These are phyloP conservation scores for Portevinia maculata DNA, from an alignment of 2,888 invertebrate species.

Conservation along the genomic window DNA sequence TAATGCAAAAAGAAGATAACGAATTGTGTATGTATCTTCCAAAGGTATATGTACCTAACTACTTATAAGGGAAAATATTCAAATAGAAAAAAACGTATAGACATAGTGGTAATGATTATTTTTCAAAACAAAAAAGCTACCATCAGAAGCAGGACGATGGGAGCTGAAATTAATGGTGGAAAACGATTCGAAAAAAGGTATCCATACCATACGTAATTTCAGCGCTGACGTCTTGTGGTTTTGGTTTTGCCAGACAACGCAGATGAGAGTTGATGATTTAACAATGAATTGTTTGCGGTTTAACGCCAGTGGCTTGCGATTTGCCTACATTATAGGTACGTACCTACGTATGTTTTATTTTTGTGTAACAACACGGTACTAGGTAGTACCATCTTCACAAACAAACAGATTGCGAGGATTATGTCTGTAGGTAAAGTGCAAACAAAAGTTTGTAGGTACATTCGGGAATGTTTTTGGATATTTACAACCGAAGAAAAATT, in stretches of 20 bases:
- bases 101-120: constrained; percentile 53
- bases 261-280: constrained; percentile 61
- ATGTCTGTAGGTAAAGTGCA: too few relatives aligned
- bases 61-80: constrained; percentile 12
- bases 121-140: constrained; percentile 39
- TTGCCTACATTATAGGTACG: too few relatives aligned
- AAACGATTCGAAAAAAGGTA: constrained; percentile 22
- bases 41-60: constrained; percentile 15
- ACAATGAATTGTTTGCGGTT: constrained; percentile 69
- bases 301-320: too few relatives aligned
- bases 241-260: constrained; percentile 25
- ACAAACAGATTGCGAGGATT: too few relatives aligned
- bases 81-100: constrained; percentile 24
- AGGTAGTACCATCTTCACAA: too few relatives aligned
- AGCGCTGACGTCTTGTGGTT: constrained; percentile 66
- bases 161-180: constrained; percentile 47
- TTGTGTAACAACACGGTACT: too few relatives aligned
- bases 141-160: background rate
- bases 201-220: constrained; percentile 60
- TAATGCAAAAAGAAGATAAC: constrained; percentile 8
- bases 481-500: too few relatives aligned
- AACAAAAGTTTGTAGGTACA: too few relatives aligned
- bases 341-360: too few relatives aligned
- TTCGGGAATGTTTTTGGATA: too few relatives aligned
- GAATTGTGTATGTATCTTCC: too few relatives aligned